Base-by-base conservation (phyloP, 2,113 vertebrate species). In the Gasterosteus nipponicus region DNA sequence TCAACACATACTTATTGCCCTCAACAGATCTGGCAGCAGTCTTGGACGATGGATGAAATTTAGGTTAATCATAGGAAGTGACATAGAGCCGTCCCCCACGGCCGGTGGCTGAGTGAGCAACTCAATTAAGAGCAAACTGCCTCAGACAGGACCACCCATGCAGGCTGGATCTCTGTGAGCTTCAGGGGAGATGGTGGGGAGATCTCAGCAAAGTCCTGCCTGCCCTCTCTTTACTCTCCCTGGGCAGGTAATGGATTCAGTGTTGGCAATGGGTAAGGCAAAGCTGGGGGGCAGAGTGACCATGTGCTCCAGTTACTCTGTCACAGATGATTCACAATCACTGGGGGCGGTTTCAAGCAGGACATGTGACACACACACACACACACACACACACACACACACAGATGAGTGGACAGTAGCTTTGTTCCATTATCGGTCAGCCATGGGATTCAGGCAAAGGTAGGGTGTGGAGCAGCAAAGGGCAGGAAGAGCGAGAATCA, bases 31-130 rank as follows among this genome's bases (percentile, higher is more conserved):
- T 93, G 91, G 92, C 89, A 91, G 84, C 83, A 42, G 79, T 93
- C 88, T 82, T 86, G 78, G 69, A 82, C 75, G 65, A 87, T 77
- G 78, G 86, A 86, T 91, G 90, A 94, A 90, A 93, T 92, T 89
- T 88, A 92, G 91, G 92, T 92, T 94, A 92, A 92, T 94, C 89
- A 93, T 93, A 81, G 70, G 87, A 93, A 92, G 93, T 93, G 93
- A 94, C 93, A 94, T 54, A 76, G 77, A 92, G 87, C 86, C 91
- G 90, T 93, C 91, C 89, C 93, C 88, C 31, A 54, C 68, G 89
- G 91, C 88, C 87, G 87, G 88, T 83, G 90, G 87, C 90, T 91
- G 91, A 92, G 91, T 91, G 90, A 93, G 92, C 92, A 93, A 93
- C 93, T 93, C 92, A 93, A 93, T 94, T 94, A 94, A 92, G 83